Evolutionary conservation across 1,140 invertebrate species (phyloP).

Genomic region (Colletes gigas): DNA sequence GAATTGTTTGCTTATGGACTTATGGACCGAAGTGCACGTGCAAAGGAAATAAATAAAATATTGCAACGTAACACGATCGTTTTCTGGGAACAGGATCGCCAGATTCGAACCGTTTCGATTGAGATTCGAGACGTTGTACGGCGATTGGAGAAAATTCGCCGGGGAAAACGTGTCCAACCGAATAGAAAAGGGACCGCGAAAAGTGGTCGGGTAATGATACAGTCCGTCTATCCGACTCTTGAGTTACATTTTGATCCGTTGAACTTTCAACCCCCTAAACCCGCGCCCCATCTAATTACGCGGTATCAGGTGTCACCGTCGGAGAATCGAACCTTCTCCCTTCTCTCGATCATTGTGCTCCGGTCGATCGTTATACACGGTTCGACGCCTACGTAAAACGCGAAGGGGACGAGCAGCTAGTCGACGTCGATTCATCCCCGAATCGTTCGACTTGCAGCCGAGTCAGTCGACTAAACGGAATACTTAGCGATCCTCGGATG

Average conservation of each 20-base stretch:
- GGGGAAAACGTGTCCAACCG: too few species aligned
- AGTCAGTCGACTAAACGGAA: constrained; percentile 57
- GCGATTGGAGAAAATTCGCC: too few species aligned
- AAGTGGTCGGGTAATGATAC: too few species aligned
- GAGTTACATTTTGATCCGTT: constrained; percentile 1
- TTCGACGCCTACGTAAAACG: constrained; percentile 62
- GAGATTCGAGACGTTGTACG: too few species aligned
- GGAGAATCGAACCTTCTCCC: constrained; percentile 14
- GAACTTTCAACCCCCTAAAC: constrained; percentile 4
- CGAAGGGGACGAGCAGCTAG: constrained; percentile 29
- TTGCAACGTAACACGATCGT: too few species aligned
- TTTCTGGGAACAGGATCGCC: too few species aligned
- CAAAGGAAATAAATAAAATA: too few species aligned
- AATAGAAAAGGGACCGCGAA: too few species aligned
- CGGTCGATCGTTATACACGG: constrained; percentile 57
- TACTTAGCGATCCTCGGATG: constrained; percentile 51
- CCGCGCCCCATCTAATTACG: constrained; percentile 51
- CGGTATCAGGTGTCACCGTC: constrained; percentile 65
- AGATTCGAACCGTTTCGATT: too few species aligned
- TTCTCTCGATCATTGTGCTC: constrained; percentile 57
- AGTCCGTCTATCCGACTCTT: neutral
- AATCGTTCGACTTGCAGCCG: constrained; percentile 46
- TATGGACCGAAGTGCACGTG: too few species aligned
- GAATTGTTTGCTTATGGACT: too few species aligned
- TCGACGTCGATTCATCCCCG: constrained; percentile 51